Base-by-base conservation (phyloP, 92 coral and sea anemone genomes). In the Nematostella vectensis region DNA sequence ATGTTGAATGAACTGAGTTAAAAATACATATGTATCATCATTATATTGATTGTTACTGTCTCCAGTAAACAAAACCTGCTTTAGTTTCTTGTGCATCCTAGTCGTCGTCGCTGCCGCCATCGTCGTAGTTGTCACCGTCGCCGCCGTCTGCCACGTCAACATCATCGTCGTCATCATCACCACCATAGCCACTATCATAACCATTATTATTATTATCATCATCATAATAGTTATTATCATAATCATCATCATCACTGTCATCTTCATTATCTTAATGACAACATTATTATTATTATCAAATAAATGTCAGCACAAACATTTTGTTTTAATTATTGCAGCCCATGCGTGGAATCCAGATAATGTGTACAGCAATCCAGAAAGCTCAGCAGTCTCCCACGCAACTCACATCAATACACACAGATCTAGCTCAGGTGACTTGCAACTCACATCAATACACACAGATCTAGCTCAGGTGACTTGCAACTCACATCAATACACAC, bases 381-480 rank as follows among this genome's bases (percentile, higher is more conserved):
- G 87, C 88, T 0, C 95, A 86, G 51, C 75, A 71, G 33, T 45
- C 63, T 13, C 48, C 87, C 3, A 69, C 79, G 4, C 95, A 91
- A 58, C 76, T 91, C 22, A 91, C 98, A 2, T 86, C 98, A 49
- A 74, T 91, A 16, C 98, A 91, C 72, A 76, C 98, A 39, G 98
- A 91, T 31, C 79, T 91, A 19, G 63, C 85, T 44, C 98, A 91
- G 96, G 98, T 91, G 25, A 29, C 31, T 22, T 22, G 22, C 18
- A 27, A 29, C 23, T 28, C 28, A 45, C 25, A 48, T 50, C 26
- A 25, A 24, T 15, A 36, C n/a, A n/a, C n/a, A n/a, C n/a, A n/a
- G n/a, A n/a, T n/a, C n/a, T n/a, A n/a, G n/a, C n/a, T n/a, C n/a
- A n/a, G n/a, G n/a, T n/a, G n/a, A n/a, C n/a, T n/a, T n/a, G n/a